phyloP scores from a whole-genome alignment of 2,797 vertebrate species.

The Sparidentex hasta region DNA sequence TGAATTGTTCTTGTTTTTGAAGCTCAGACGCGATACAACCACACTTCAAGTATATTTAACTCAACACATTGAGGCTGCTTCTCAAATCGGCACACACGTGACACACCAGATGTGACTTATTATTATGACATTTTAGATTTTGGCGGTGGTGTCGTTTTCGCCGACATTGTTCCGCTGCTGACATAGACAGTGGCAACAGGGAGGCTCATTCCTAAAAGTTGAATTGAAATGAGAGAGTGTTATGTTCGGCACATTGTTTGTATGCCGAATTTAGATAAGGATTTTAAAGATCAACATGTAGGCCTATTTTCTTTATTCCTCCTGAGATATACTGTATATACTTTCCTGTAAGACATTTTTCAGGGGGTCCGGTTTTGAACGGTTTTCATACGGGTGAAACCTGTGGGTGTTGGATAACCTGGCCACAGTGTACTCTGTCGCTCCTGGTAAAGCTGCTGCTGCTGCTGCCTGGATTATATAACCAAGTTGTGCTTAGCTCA shows the following conservation, averaged over 20 bases:
- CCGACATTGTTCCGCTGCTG: neutral
- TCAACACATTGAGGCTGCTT: fast-evolving
- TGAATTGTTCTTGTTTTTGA: neutral
- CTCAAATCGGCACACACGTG: conserved; percentile 27
- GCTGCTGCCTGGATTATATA: conserved; percentile 58
- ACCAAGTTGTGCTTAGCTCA: conserved; percentile 43
- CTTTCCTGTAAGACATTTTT: neutral
- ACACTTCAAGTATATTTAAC: fast-evolving
- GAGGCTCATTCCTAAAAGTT: neutral
- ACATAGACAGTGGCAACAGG: neutral
- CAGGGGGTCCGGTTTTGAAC: neutral
- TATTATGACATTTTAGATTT: neutral
- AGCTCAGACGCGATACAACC: fast-evolving
- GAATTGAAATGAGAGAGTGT: neutral
- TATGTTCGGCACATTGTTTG: neutral
- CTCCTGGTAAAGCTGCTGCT: conserved; percentile 6
- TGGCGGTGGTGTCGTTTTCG: neutral
- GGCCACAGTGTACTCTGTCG: neutral
- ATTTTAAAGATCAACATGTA: neutral
- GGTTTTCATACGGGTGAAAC: neutral
- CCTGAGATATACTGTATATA: neutral
- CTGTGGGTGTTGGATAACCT: neutral
- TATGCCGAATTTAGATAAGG: neutral
- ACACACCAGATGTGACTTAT: neutral
- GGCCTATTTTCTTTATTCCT: neutral